A percentile compares a stretch with the other conserved stretches of the same genome.
phyloP scores from a whole-genome alignment of 2,113 vertebrate genomes.

The Neotragus pygmaeus region DNA sequence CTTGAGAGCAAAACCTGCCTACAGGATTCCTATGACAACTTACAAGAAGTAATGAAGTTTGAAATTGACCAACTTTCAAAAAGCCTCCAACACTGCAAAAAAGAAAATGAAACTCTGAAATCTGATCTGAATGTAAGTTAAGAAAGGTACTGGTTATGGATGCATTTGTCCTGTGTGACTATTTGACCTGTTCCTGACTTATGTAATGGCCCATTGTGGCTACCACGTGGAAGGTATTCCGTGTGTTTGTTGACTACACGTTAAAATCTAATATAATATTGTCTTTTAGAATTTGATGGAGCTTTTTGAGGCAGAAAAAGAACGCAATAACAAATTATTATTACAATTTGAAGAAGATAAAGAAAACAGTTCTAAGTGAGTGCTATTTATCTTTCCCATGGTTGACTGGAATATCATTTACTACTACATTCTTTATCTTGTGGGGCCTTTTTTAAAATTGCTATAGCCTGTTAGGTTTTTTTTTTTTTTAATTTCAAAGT shows the following conservation, averaged over 20 bases:
- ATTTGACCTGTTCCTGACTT: background rate
- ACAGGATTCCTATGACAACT: constrained; percentile 92
- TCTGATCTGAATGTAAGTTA: constrained; percentile 84
- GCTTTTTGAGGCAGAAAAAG: constrained; percentile 87
- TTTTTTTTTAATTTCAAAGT: background rate
- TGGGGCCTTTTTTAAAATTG: background rate
- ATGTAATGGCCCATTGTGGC: background rate
- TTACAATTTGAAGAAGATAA: constrained; percentile 91
- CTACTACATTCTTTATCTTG: background rate
- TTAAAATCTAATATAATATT: constrained; percentile 19
- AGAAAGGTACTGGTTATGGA: background rate
- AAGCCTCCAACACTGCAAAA: constrained; percentile 83
- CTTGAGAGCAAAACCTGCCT: constrained; percentile 90
- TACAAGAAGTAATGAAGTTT: constrained; percentile 93
- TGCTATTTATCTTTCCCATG: constrained; percentile 48
- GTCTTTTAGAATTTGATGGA: constrained; percentile 84
- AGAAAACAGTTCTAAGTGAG: constrained; percentile 93
- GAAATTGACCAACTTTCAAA: constrained; percentile 88
- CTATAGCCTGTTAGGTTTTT: background rate
- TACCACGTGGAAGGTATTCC: background rate
- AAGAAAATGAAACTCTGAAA: constrained; percentile 83
- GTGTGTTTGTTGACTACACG: background rate
- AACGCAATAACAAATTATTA: constrained; percentile 84
- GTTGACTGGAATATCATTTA: background rate
- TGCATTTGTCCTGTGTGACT: background rate